A percentile compares a stretch with the other conserved stretches of the same genome.
phyloP scores from a whole-genome alignment of 92 coral and sea anemone genomes.

The Scolanthus callimorphus region DNA sequence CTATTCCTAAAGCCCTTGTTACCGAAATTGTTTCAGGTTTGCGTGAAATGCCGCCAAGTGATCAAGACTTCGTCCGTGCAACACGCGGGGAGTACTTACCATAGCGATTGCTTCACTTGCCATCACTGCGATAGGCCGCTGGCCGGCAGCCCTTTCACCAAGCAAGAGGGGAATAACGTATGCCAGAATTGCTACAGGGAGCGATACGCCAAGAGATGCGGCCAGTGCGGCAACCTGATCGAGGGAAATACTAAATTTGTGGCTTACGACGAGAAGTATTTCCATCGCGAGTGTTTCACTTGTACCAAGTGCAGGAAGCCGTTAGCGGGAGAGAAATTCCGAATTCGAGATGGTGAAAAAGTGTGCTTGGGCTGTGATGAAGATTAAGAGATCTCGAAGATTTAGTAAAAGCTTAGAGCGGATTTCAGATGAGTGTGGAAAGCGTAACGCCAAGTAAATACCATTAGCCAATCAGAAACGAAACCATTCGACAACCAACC shows the following conservation, averaged over 20 bases:
- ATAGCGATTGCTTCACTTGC: slow-evolving; percentile 85
- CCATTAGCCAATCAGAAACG: too few species aligned
- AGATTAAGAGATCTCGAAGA: too few species aligned
- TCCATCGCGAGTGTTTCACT: slow-evolving; percentile 95
- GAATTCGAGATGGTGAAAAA: slow-evolving; percentile 60
- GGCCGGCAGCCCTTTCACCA: slow-evolving; percentile 97
- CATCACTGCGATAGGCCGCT: slow-evolving; percentile 67
- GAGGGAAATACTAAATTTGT: slow-evolving; percentile 98
- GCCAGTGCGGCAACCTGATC: slow-evolving; percentile 66
- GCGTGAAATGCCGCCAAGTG: slow-evolving; percentile 65
- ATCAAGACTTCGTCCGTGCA: slow-evolving; percentile 87
- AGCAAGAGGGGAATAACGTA: slow-evolving; percentile 78
- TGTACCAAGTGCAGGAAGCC: slow-evolving; percentile 75
- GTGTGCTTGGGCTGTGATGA: slow-evolving; percentile 77
- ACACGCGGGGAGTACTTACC: slow-evolving; percentile 78
- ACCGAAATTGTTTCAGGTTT: too few species aligned
- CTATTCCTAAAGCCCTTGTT: too few species aligned
- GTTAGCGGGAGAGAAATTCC: slow-evolving; percentile 92
- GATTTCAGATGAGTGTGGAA: too few species aligned
- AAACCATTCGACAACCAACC: too few species aligned
- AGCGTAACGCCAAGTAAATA: too few species aligned
- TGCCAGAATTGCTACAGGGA: slow-evolving; percentile 92
- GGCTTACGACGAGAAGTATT: slow-evolving; percentile 83
- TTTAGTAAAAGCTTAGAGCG: too few species aligned
- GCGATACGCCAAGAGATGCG: slow-evolving; percentile 85